Conservation (phyloP, 2,797 vertebrate species). For the Phalloptychus januarius region DNA sequence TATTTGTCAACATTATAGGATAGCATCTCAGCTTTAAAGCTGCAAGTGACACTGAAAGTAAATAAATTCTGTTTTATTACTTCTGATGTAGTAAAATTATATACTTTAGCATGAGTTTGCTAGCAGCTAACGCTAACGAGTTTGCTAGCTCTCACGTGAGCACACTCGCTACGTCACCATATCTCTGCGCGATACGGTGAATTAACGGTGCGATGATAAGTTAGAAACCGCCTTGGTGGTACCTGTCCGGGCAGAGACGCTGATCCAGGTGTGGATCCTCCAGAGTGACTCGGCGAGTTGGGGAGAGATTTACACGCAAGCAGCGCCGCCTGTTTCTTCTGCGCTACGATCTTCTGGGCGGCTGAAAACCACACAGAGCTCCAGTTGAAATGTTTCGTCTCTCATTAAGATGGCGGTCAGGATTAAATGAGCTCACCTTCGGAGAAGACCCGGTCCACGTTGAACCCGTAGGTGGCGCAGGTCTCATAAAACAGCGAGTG, state of each 20-base stretch:
- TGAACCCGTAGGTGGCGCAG: slow-evolving; percentile 96
- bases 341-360: slow-evolving; percentile 89
- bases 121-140: too few species aligned
- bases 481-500: slow-evolving; percentile 95
- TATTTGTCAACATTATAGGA: too few species aligned
- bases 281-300: slow-evolving; percentile 93
- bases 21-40: neutral
- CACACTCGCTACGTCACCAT: too few species aligned
- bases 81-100: too few species aligned
- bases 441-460: slow-evolving; percentile 94
- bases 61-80: neutral
- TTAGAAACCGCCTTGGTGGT: slow-evolving; percentile 8
- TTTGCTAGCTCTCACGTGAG: too few species aligned
- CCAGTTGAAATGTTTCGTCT: neutral
- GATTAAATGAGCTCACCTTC: slow-evolving; percentile 82
- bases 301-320: slow-evolving; percentile 94
- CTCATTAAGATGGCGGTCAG: neutral
- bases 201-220: neutral
- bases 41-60: neutral
- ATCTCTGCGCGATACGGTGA: neutral
- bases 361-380: slow-evolving; percentile 73
- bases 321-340: slow-evolving; percentile 90
- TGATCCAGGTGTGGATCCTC: slow-evolving; percentile 88
- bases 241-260: slow-evolving; percentile 83
- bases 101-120: too few species aligned